Conservation (phyloP, 2,797 vertebrate genomes). For the Alectoris magna region DNA sequence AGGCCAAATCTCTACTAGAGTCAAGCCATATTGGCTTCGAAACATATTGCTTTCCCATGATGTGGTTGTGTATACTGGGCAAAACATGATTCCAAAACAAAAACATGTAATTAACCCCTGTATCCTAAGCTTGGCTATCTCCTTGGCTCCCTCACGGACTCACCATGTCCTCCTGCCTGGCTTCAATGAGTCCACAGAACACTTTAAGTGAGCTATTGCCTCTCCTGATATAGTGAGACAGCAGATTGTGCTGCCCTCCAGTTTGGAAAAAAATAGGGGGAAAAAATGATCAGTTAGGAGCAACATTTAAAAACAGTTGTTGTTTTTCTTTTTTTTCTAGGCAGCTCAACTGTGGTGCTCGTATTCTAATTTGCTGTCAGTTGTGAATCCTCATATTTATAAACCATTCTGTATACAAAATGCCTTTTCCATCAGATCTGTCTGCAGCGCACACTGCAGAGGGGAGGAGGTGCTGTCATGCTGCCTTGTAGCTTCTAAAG, state of each 20-base stretch:
- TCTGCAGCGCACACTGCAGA: rapidly evolving
- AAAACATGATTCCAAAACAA: background rate
- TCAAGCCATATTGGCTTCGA: background rate
- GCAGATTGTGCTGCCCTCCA: background rate
- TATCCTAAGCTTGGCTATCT: background rate
- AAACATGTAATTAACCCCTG: background rate
- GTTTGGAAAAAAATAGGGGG: background rate
- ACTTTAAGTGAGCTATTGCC: rapidly evolving
- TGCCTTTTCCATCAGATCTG: background rate
- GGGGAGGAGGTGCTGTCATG: background rate
- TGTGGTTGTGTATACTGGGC: background rate
- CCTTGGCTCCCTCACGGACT: background rate
- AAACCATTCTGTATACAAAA: background rate
- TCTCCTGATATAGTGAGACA: background rate
- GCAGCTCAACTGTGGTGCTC: background rate
- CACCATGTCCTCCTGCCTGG: background rate
- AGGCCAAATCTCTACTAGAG: background rate
- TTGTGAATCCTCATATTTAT: background rate
- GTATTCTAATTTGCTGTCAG: background rate
- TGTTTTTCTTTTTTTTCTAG: background rate
- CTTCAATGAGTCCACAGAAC: background rate
- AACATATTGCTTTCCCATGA: background rate
- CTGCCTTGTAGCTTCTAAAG: background rate
- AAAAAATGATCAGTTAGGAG: background rate
- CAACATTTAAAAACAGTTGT: background rate